Percentiles rank a stretch among this genome's conserved stretches.
Conservation (phyloP, 92 coral and sea anemone species). For the Pocillopora meandrina region DNA sequence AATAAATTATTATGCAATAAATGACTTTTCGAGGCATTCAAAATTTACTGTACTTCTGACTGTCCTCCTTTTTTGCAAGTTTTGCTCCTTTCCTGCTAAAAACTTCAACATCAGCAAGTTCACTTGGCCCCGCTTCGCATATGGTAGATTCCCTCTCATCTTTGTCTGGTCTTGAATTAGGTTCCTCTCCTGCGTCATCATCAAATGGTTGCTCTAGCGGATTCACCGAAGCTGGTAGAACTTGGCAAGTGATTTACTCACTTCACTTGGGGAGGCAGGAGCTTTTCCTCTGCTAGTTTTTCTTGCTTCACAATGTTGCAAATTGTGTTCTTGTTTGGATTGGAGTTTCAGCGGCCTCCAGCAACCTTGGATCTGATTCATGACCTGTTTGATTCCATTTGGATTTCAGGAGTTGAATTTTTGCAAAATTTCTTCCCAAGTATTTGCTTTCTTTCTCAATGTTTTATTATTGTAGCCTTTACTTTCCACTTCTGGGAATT, state of each 20-base stretch:
- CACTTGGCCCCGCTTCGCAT: slow-evolving; percentile 36
- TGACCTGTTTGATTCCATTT: slow-evolving; percentile 18
- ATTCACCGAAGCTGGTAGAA: slow-evolving; percentile 21
- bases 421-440: not conserved
- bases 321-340: slow-evolving; percentile 17
- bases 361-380: slow-evolving; percentile 21
- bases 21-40: too few species aligned
- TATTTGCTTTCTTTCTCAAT: not conserved
- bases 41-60: too few species aligned
- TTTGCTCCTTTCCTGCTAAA: slow-evolving; percentile 28
- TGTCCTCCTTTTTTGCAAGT: not conserved
- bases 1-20: too few species aligned
- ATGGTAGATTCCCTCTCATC: slow-evolving; percentile 18
- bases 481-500: not conserved
- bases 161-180: slow-evolving; percentile 4
- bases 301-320: slow-evolving; percentile 28
- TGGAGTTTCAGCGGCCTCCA: slow-evolving; percentile 36
- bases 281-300: not conserved
- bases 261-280: slow-evolving; percentile 9
- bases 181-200: slow-evolving; percentile 25
- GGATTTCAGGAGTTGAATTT: slow-evolving; percentile 27
- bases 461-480: slow-evolving; percentile 20
- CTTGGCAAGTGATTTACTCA: slow-evolving; percentile 30
- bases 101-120: slow-evolving; percentile 27
- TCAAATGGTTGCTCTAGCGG: slow-evolving; percentile 38